Evolutionary conservation across 2,888 invertebrate genomes (phyloP).

Genomic region (Drosophila subquinaria): DNA sequence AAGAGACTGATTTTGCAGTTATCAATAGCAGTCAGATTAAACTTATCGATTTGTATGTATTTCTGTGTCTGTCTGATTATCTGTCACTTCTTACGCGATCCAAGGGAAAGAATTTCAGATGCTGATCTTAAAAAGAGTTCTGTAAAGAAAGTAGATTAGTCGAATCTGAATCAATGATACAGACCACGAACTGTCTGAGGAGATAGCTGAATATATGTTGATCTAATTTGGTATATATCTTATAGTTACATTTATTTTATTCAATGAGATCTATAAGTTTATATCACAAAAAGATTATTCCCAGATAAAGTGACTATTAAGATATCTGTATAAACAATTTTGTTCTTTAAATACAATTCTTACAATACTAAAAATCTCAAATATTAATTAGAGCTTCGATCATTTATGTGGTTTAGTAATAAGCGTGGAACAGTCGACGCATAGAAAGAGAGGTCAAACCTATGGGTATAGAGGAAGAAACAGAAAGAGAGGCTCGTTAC

Average conservation of each 20-base stretch:
- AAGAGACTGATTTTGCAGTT: no score
- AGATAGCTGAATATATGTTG: no score
- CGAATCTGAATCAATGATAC: not conserved
- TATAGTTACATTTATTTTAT: no score
- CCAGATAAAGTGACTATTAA: not conserved
- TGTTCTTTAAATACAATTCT: conserved; percentile 1
- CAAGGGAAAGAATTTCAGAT: no score
- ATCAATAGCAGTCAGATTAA: no score
- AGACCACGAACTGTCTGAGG: no score
- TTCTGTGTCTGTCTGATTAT: no score
- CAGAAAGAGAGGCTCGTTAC: conserved; percentile 41
- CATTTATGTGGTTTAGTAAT: conserved; percentile 12
- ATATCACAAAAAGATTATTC: not conserved
- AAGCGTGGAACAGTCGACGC: conserved; percentile 17
- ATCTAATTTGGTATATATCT: no score
- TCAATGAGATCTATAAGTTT: no score
- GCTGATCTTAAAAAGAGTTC: no score
- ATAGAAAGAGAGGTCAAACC: not conserved
- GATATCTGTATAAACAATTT: not conserved
- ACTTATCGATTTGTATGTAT: no score
- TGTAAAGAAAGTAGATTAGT: not conserved
- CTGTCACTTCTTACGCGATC: no score
- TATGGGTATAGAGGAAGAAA: not conserved
- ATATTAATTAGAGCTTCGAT: conserved; percentile 14
- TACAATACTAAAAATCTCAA: not conserved